Base-by-base conservation (phyloP, 1,140 invertebrate genomes). In the Eubasilissa regina region DNA sequence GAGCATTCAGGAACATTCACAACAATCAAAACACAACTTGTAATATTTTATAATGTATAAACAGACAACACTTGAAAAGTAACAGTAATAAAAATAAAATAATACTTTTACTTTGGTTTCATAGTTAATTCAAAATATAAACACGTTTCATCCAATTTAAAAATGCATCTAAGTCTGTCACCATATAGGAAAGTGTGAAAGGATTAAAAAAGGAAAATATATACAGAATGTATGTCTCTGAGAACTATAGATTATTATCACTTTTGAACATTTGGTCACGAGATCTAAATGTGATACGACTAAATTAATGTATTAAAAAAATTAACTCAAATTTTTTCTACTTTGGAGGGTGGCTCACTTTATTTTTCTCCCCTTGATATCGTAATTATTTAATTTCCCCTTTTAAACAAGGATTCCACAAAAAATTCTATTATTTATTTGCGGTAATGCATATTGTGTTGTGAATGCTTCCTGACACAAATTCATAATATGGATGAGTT, bases 1-100 rank as follows among this genome's bases (percentile, higher is more conserved):
- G 12, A 62, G 45, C 55, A 75, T 75, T 75, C 74, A 62, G 53
- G 70, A 74, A 74, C 70, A 74, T 74, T 68, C 70, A 74, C 70
- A 74, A 56, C 70, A 55, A 56, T 15, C 48, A 74, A 70, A 70
- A 70, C 66, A 70, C 35, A 51, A 13, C 19, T 48, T 19, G 48
- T 70, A 51, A 70, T 45, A 70, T 47, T 48, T 51, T 56, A 66
- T 43, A 15, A 44, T 66, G n/a, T 43, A 44, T 13, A 62, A 62
- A 21, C 60, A 62, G n/a, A 35, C 60, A 62, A 62, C 60, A 62
- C 13, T 62, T 51, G n/a, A 56, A 56, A 56, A 17, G 53, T 56
- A 19, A 21, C 58, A 62, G 12, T 51, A 51, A 51, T 35, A 35
- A 35, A 35, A 35, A 35, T 35, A 35, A 35, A 1, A 35, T 35